phyloP scores from a whole-genome alignment of 2,888 invertebrate species.

The Mechanitis mazaeus region DNA sequence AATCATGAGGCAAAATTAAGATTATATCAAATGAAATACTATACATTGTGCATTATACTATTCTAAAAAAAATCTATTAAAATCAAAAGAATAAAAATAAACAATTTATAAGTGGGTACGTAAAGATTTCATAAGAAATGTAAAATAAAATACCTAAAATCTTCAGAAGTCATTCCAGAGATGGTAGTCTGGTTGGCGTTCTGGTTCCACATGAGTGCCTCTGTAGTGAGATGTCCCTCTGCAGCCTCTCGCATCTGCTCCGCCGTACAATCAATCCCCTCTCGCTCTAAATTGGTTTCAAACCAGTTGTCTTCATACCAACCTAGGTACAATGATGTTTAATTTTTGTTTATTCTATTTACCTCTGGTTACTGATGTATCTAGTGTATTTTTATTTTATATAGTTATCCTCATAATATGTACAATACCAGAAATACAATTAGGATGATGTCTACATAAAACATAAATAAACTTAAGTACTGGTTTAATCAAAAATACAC shows the following conservation, averaged over 20 bases:
- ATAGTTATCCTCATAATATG: too few species aligned
- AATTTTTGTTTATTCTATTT: background rate
- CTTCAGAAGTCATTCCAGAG: slow-evolving; percentile 96
- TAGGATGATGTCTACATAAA: too few species aligned
- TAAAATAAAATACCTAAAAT: slow-evolving; percentile 80
- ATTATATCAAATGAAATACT: too few species aligned
- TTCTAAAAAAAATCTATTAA: background rate
- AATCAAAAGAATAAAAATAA: background rate
- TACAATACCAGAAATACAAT: too few species aligned
- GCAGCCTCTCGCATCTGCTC: slow-evolving; percentile 96
- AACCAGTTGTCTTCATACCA: slow-evolving; percentile 99
- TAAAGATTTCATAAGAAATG: background rate
- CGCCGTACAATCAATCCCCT: slow-evolving; percentile 93
- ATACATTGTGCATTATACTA: too few species aligned
- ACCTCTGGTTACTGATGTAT: background rate
- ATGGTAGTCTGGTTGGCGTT: slow-evolving; percentile 92
- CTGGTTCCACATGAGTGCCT: slow-evolving; percentile 99
- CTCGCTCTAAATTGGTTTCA: slow-evolving; percentile 88
- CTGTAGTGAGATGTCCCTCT: slow-evolving; percentile 98
- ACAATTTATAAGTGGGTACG: background rate
- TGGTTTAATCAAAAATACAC: too few species aligned
- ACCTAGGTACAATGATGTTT: slow-evolving; percentile 64
- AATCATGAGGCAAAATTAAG: too few species aligned
- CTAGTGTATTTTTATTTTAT: too few species aligned
- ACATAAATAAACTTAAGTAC: too few species aligned